Conservation (phyloP, 2,797 vertebrate species). For the Eulemur coronatus region DNA sequence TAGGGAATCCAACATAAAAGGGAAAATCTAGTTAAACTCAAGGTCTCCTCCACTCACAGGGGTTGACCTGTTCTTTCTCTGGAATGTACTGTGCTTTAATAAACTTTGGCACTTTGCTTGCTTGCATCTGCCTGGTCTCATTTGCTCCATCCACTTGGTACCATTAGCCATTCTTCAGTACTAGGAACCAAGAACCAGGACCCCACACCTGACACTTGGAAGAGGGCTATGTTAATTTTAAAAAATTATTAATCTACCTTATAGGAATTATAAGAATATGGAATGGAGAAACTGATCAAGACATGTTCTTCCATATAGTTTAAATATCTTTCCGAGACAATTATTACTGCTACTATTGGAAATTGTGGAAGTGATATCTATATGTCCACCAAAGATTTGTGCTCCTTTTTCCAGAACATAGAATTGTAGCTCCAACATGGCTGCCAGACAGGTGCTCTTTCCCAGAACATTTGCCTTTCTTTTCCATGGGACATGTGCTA, state of each 20-base stretch:
- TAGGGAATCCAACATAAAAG: no score
- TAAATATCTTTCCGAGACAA: not conserved
- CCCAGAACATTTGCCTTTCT: not conserved
- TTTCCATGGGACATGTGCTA: not conserved
- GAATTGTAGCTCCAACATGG: not conserved
- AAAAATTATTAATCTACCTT: not conserved
- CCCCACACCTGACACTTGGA: not conserved
- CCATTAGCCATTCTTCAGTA: no score
- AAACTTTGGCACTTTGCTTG: no score
- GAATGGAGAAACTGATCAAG: not conserved
- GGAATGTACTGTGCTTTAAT: no score
- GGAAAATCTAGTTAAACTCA: no score
- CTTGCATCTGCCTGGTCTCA: no score
- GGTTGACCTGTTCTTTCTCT: no score
- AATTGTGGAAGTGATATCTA: not conserved
- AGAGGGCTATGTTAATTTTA: not conserved
- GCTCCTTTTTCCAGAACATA: not conserved
- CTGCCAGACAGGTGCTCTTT: not conserved
- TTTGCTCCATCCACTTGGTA: no score
- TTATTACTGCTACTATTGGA: not conserved
- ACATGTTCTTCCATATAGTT: not conserved
- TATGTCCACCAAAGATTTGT: not conserved
- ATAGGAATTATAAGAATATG: not conserved
- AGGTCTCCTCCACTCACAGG: no score
- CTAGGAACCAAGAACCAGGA: no score